A percentile compares a stretch with the other conserved stretches of the same genome.
Evolutionary conservation across 1,140 invertebrate genomes (phyloP).

Genomic region (Nephila pilipes): DNA sequence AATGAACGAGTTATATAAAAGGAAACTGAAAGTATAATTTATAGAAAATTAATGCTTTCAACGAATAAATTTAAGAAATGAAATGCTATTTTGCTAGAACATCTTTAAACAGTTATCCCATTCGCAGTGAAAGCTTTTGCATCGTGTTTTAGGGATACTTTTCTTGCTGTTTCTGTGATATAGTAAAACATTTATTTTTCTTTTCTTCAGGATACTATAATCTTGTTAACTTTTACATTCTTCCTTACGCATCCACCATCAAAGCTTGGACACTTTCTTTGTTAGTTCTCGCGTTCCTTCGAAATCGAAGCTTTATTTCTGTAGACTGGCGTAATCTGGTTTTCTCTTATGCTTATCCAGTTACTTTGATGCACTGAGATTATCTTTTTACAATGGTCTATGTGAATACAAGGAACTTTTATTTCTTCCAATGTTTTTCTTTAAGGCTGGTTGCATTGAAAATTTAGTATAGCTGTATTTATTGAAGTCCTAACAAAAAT

Average conservation of each 20-base stretch:
- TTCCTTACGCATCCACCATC: background rate
- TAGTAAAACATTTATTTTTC: background rate
- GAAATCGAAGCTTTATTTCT: background rate
- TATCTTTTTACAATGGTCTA: background rate
- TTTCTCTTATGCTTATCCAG: background rate
- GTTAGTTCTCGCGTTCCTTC: background rate
- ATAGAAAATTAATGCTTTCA: too few relatives aligned
- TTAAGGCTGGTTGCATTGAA: too few relatives aligned
- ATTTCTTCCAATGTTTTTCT: too few relatives aligned
- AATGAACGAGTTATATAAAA: too few relatives aligned
- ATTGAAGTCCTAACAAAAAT: too few relatives aligned
- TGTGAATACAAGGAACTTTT: too few relatives aligned
- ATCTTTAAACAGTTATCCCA: too few relatives aligned
- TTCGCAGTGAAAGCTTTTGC: too few relatives aligned
- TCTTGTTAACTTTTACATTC: background rate
- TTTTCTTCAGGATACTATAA: background rate
- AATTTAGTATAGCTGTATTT: too few relatives aligned
- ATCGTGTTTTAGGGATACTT: background rate
- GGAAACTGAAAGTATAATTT: too few relatives aligned
- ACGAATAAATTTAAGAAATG: too few relatives aligned
- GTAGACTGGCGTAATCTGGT: background rate
- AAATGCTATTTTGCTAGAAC: too few relatives aligned
- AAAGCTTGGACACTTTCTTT: background rate
- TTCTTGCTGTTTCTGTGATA: background rate
- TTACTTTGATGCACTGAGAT: background rate